These are phyloP conservation scores for Propithecus coquereli DNA, from an alignment of 2,113 vertebrate genomes.

Conservation along the genomic window DNA sequence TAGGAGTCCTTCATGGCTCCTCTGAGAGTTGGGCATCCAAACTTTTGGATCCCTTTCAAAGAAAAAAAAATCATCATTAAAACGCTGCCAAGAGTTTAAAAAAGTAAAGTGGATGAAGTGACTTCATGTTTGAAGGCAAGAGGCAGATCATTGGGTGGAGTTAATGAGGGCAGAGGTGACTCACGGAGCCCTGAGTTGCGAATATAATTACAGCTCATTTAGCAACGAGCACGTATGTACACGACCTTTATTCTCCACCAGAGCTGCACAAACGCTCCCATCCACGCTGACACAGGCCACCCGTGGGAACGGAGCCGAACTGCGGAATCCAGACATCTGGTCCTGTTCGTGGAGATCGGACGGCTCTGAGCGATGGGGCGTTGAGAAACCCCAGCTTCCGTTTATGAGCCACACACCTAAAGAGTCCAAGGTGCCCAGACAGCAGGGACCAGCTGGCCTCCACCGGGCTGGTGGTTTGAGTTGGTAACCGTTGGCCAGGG, in stretches of 20 bases:
- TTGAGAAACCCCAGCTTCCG: background rate
- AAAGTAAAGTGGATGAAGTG: background rate
- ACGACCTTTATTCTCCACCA: constrained; percentile 53
- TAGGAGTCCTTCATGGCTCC: background rate
- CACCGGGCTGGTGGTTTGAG: accelerated
- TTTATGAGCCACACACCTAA: background rate
- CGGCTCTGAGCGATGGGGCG: background rate
- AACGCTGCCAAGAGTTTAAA: constrained; percentile 6
- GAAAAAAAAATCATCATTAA: background rate
- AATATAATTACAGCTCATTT: constrained; percentile 43
- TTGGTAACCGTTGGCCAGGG: accelerated
- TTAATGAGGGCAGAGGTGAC: constrained; percentile 56
- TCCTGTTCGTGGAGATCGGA: background rate
- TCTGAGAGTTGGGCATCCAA: background rate
- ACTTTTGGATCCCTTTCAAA: background rate
- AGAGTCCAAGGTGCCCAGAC: background rate
- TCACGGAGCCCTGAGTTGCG: constrained; percentile 30
- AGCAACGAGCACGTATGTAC: constrained; percentile 34
- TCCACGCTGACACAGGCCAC: background rate
- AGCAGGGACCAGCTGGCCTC: background rate
- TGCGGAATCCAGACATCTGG: background rate
- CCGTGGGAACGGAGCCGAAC: background rate
- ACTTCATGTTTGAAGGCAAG: constrained; percentile 39
- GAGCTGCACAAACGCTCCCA: background rate
- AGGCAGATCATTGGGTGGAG: constrained; percentile 62